Percentiles rank a stretch among this genome's conserved stretches.
Conservation (phyloP, 2,888 invertebrate genomes). For the Chaetogeoica ovagalla region DNA sequence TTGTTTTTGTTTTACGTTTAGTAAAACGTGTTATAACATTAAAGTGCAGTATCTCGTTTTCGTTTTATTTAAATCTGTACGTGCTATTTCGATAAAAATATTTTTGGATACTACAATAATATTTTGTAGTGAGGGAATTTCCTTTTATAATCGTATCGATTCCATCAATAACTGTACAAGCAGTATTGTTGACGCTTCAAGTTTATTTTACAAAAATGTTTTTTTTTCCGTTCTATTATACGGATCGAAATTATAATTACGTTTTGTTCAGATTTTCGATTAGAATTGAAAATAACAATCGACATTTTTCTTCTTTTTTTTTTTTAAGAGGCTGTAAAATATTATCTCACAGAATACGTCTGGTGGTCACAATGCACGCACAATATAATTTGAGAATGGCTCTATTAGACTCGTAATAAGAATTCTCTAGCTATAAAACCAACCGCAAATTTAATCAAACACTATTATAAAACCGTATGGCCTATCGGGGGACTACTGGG, state of each 20-base stretch:
- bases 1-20: not conserved
- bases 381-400: conserved; percentile 26
- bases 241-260: conserved; percentile 2
- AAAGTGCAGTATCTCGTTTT: conserved; percentile 6
- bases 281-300: not conserved
- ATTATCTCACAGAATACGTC: conserved; percentile 5
- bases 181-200: not conserved
- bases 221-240: not conserved
- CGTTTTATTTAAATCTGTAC: conserved; percentile 10
- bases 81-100: conserved; percentile 26
- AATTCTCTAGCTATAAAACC: conserved; percentile 34
- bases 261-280: not conserved
- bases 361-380: conserved; percentile 21
- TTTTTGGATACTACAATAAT: not conserved
- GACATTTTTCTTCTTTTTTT: no score
- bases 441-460: conserved; percentile 49
- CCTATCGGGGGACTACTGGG: conserved; percentile 21
- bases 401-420: conserved; percentile 26
- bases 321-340: not conserved
- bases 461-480: conserved; percentile 24
- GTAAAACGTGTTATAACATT: not conserved
- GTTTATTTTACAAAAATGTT: not conserved
- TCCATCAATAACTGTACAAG: not conserved
- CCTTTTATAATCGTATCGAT: not conserved
- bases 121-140: not conserved